phyloP scores from a whole-genome alignment of 2,113 vertebrate species.

The Cygnus buccinator region DNA sequence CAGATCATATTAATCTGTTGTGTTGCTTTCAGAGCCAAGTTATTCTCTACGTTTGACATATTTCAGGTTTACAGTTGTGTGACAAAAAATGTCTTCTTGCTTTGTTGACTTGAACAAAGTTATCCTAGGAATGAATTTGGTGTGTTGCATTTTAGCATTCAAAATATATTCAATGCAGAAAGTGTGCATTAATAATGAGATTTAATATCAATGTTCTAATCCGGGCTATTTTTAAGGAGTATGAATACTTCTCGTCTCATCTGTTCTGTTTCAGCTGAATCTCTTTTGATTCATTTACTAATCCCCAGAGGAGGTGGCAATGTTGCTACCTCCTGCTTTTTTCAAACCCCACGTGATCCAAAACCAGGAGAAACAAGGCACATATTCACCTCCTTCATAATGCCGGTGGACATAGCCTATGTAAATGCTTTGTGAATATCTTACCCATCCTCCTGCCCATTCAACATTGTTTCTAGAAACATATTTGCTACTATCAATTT shows the following conservation, averaged over 20 bases:
- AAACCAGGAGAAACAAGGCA: background rate
- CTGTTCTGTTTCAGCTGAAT: background rate
- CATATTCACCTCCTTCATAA: background rate
- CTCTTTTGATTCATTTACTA: background rate
- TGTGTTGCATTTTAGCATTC: background rate
- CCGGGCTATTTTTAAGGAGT: background rate
- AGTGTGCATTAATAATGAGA: background rate
- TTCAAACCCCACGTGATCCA: background rate
- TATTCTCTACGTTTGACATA: background rate
- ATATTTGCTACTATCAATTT: constrained; percentile 8
- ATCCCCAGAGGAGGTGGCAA: background rate
- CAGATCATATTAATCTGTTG: background rate
- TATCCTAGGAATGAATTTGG: background rate
- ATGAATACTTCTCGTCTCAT: background rate
- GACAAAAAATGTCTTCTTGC: background rate
- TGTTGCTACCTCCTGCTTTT: background rate
- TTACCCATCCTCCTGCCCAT: constrained; percentile 9
- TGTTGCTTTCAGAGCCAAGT: background rate
- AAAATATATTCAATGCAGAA: background rate
- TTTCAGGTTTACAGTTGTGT: background rate
- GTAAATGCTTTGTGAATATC: constrained; percentile 2
- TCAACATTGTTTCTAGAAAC: background rate
- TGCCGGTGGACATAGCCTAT: background rate
- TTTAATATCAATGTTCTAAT: background rate
- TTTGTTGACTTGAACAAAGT: background rate